Evolutionary conservation across 2,888 invertebrate genomes (phyloP), one percentile per base, ranked within the genome.

Genomic region (Antheraea assamensis): DNA sequence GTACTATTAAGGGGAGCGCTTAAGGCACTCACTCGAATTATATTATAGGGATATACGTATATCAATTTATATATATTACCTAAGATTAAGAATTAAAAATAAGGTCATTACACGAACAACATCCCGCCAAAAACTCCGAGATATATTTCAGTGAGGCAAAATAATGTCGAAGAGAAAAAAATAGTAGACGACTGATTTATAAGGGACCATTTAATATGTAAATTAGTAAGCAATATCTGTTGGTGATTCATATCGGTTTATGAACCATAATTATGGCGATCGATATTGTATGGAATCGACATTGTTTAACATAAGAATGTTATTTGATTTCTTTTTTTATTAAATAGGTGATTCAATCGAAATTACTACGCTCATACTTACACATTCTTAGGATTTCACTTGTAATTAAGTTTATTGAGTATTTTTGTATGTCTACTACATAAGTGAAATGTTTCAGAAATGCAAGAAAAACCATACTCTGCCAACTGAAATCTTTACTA

Each of bases 191-290:
- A 5, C 30, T 30, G 61, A 64, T 64, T 64, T 30, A 30, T 30
- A 64, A 64, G 17, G 27, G 27, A 30, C 27, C 17, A 64, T 64
- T 30, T 64, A 64, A 30, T 64, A 64, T 64, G 61, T 30, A 64
- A 30, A 64, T 64, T 27, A 30, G 61, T 64, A 17, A 64, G 30
- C 30, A 64, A 64, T 64, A 27, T 58, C n/a, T 64, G 61, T 30
- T 42, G 17, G 61, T 64, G 61, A 64, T 30, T 64, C 61, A 64
- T 64, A 30, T 64, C 61, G 27, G 61, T 64, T 64, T 64, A 64
- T 64, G 30, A 64, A 30, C 61, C 27, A 64, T 64, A 64, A 64
- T 64, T 64, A 30, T 64, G 61, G 61, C 27, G 61, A 30, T 64
- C 61, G 61, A 15, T 64, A 30, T 27, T 27, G 13, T 30, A 64